Percentiles rank a stretch among this genome's conserved stretches.
Evolutionary conservation across 2,888 invertebrate species (phyloP).

Genomic region (Agrochola lychnidis): DNA sequence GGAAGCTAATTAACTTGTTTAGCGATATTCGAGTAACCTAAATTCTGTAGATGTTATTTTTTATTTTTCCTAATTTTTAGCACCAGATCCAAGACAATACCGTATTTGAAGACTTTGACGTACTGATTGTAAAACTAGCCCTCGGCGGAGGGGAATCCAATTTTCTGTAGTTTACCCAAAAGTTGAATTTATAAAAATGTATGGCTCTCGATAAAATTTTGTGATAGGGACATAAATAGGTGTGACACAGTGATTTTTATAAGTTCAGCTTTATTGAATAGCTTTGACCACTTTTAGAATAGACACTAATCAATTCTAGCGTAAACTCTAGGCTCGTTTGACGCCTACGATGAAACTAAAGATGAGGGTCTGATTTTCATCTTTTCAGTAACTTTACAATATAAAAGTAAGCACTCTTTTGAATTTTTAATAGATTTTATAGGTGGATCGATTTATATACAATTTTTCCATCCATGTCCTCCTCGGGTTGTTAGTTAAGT

Average conservation of each 20-base stretch:
- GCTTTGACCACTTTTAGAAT: slow-evolving; percentile 72
- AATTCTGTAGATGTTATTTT: slow-evolving; percentile 44
- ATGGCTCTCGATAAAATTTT: slow-evolving; percentile 2
- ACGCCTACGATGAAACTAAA: slow-evolving; percentile 52
- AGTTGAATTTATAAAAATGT: slow-evolving; percentile 62
- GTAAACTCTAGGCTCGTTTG: slow-evolving; percentile 46
- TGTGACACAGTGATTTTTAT: slow-evolving; percentile 51
- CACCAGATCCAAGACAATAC: slow-evolving; percentile 78
- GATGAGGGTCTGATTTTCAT: slow-evolving; percentile 76
- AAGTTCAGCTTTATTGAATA: slow-evolving; percentile 60
- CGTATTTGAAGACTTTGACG: slow-evolving; percentile 74
- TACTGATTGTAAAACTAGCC: slow-evolving; percentile 76
- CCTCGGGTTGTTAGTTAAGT: slow-evolving; percentile 68
- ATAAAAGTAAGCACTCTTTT: slow-evolving; percentile 68
- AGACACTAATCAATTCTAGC: slow-evolving; percentile 59
- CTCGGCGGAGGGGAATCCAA: slow-evolving; percentile 73
- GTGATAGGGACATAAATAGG: neutral
- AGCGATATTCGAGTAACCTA: slow-evolving; percentile 37
- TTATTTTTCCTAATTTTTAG: slow-evolving; percentile 48
- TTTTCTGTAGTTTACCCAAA: slow-evolving; percentile 76
- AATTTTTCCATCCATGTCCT: slow-evolving; percentile 65
- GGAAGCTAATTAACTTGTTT: slow-evolving; percentile 50
- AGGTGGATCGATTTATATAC: slow-evolving; percentile 61
- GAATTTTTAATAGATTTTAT: slow-evolving; percentile 68
- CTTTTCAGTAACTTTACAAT: slow-evolving; percentile 69